Base-by-base conservation (phyloP, 2,113 vertebrate genomes). In the Aleadryas rufinucha region DNA sequence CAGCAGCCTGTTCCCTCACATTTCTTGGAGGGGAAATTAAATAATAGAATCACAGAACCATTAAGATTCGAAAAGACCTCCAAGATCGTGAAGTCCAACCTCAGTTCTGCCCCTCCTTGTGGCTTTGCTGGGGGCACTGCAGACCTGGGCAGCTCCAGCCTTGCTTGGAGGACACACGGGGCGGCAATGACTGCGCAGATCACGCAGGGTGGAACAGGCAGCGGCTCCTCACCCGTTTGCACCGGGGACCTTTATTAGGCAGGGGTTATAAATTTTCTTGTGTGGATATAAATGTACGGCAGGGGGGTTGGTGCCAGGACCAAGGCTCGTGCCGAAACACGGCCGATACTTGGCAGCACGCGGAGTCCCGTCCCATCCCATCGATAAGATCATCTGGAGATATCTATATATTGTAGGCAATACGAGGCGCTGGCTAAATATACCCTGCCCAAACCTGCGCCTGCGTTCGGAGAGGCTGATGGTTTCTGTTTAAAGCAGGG, bases 381-480 rank as follows among this genome's bases (percentile, higher is more conserved):
- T 75, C 37, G 9, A 24, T 60, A 57, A 41, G 61, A 66, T 89
- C 79, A 54, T 39, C 75, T 35, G 10, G 24, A 89, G 90, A 42
- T 69, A 81, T 66, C 87, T 66, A 2, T 76, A 8, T 16, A 35
- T 84, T 42, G 87, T 85, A 87, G 87, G 94, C 52, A 27, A 90
- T 59, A 28, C 31, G 5, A 77, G 65, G 71, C n/a, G 1, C 82
- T 77, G 6, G 30, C 97, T 97, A 96, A 95, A 97, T 97, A 91
- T 97, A 95, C 89, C 49, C 37, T 64, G 60, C 57, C 76, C 91
- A 92, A 97, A 97, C 97, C 85, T 4, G 89, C 71, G 97, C 94
- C 95, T 98, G 94, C 93, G 37, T 97, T 63, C 7, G 1, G 60
- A 45, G 74, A 7, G 81, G 20, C 42, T 56, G 14, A 28, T 31